phyloP scores from a whole-genome alignment of 2,113 vertebrate species.

The Mungos mungo region DNA sequence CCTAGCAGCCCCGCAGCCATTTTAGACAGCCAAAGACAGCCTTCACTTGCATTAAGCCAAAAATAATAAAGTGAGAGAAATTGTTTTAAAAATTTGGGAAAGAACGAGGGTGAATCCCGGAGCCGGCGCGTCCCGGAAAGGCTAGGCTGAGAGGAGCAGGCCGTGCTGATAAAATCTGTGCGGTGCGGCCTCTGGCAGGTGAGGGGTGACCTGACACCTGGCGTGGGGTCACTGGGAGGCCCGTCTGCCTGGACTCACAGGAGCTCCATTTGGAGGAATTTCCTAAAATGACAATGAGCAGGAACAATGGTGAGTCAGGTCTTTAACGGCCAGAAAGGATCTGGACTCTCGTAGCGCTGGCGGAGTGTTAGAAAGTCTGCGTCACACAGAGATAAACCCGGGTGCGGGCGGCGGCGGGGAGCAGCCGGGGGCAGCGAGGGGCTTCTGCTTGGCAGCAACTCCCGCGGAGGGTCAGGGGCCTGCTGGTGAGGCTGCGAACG shows the following conservation, averaged over 20 bases:
- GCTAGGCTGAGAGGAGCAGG: neutral
- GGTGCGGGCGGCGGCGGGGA: conserved; percentile 45
- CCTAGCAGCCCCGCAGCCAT: neutral
- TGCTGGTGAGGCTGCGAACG: neutral
- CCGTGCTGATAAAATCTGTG: conserved; percentile 66
- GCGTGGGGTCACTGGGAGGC: conserved; percentile 37
- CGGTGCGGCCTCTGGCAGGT: neutral
- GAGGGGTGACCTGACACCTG: conserved; percentile 77
- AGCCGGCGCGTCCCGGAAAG: neutral
- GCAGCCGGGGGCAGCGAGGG: conserved; percentile 47
- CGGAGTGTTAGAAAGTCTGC: conserved; percentile 77
- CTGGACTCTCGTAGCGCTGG: conserved; percentile 76
- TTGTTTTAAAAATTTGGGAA: neutral
- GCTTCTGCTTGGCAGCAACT: fast-evolving
- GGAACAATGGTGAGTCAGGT: conserved; percentile 81
- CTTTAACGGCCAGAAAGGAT: conserved; percentile 79
- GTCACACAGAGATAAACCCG: conserved; percentile 67
- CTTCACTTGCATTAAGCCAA: neutral
- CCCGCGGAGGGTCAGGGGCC: neutral
- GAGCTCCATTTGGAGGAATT: conserved; percentile 76
- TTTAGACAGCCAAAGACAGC: neutral
- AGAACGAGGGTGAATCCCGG: neutral
- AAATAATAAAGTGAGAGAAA: neutral
- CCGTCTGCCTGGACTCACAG: conserved; percentile 64
- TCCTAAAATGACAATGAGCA: conserved; percentile 82